A percentile compares a stretch with the other conserved stretches of the same genome.
phyloP scores from a whole-genome alignment of 1,140 invertebrate species.

The Bradynema listronoti region DNA sequence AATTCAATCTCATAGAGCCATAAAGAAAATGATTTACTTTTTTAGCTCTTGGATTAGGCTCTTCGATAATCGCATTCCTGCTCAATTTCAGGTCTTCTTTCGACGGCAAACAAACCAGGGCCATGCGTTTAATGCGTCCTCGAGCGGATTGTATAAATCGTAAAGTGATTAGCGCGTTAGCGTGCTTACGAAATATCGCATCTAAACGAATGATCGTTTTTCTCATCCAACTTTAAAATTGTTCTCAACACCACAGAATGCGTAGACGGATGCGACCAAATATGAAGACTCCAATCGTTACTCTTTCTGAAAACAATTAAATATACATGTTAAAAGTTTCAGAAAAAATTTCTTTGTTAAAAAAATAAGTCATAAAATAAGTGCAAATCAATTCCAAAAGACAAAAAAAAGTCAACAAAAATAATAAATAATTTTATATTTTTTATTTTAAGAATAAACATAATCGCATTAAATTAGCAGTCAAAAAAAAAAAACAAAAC shows the following conservation, averaged over 20 bases:
- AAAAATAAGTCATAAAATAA: background rate
- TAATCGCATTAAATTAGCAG: too few relatives aligned
- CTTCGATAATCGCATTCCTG: background rate
- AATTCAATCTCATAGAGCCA: background rate
- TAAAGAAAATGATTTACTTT: background rate
- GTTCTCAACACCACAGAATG: background rate
- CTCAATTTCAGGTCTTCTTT: conserved; percentile 12
- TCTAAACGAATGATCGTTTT: conserved; percentile 10
- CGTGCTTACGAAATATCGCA: conserved; percentile 1
- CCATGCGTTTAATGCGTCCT: conserved; percentile 18
- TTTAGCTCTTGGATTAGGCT: background rate
- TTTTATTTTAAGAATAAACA: too few relatives aligned
- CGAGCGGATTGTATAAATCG: conserved; percentile 5
- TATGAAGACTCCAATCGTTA: conserved; percentile 9
- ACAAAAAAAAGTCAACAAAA: too few relatives aligned
- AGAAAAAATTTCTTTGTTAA: too few relatives aligned
- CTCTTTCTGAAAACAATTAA: too few relatives aligned
- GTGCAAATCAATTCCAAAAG: conserved; percentile 1
- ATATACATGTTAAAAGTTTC: too few relatives aligned
- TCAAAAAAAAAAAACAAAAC: conserved; percentile 36
- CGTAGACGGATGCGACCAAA: conserved; percentile 23
- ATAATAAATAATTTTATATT: too few relatives aligned
- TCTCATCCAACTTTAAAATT: background rate
- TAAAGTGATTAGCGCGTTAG: conserved; percentile 16
- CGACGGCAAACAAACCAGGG: conserved; percentile 25